Percentiles rank a stretch among this genome's conserved stretches.
Evolutionary conservation across 2,888 invertebrate genomes (phyloP).

Genomic region (Catocala sponsa): DNA sequence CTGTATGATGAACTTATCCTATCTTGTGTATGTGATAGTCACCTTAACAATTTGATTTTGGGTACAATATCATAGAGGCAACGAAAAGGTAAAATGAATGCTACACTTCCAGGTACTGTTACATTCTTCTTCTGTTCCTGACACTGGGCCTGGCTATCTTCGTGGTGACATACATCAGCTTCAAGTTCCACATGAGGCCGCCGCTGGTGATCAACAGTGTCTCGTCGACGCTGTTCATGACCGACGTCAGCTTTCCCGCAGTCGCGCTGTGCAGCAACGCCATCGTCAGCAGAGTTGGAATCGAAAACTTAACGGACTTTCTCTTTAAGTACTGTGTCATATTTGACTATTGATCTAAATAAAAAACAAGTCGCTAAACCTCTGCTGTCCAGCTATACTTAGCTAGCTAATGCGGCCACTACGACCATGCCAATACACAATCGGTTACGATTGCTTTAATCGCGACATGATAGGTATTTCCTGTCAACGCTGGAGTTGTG

Average conservation of each 20-base stretch:
- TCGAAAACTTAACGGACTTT: conserved; percentile 27
- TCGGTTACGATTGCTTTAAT: no score
- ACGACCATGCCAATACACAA: no score
- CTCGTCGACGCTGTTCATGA: conserved; percentile 58
- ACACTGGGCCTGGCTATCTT: conserved; percentile 16
- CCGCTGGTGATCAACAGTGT: conserved; percentile 32
- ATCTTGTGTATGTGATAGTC: no score
- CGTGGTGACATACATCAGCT: conserved; percentile 5
- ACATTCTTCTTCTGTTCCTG: conserved; percentile 10
- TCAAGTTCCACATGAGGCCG: conserved; percentile 6
- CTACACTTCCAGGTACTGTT: conserved; percentile 18
- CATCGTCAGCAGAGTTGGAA: conserved; percentile 30
- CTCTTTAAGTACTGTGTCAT: conserved; percentile 16
- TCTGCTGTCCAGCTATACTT: no score
- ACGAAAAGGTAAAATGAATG: neutral
- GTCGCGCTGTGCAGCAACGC: conserved; percentile 84
- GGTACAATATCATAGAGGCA: no score
- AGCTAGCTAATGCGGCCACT: no score
- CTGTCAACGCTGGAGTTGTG: no score
- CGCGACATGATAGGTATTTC: no score
- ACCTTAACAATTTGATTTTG: no score
- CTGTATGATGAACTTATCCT: no score
- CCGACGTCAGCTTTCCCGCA: conserved; percentile 87
- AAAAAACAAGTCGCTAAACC: no score
- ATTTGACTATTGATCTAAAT: neutral